These are phyloP conservation scores for Cataglyphis rosenhaueri DNA, from an alignment of 2,888 invertebrate genomes.

Conservation along the genomic window DNA sequence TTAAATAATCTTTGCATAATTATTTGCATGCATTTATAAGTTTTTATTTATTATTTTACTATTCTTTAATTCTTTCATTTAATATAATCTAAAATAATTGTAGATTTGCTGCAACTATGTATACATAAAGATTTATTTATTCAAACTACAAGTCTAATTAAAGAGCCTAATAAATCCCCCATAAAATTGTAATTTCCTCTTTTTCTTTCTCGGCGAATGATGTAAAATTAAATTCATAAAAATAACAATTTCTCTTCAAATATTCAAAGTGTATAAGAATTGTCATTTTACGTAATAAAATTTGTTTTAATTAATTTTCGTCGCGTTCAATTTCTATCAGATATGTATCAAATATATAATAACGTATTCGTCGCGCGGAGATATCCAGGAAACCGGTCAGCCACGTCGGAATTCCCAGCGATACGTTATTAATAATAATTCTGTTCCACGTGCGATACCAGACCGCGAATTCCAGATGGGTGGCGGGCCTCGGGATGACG, in stretches of 20 bases:
- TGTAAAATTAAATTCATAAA: background rate
- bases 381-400: conserved; percentile 31
- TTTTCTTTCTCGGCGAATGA: background rate
- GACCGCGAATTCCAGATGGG: conserved; percentile 40
- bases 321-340: conserved; percentile 25
- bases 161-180: background rate
- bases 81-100: conserved; percentile 1
- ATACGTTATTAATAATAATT: conserved; percentile 54
- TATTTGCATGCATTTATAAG: background rate
- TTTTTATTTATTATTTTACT: background rate
- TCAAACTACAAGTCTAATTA: background rate
- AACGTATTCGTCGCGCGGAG: conserved; percentile 34
- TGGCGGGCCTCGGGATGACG: conserved; percentile 33
- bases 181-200: background rate
- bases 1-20: background rate
- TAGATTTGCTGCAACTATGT: background rate
- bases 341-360: conserved; percentile 37
- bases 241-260: conserved; percentile 20
- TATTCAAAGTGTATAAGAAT: conserved; percentile 28
- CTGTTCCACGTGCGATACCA: background rate
- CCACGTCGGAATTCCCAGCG: conserved; percentile 35
- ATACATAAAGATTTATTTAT: background rate
- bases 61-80: background rate
- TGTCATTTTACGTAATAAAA: conserved; percentile 22
- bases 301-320: conserved; percentile 38